Evolutionary conservation across 92 coral and sea anemone species (phyloP).

Genomic region (Porites lobata): DNA sequence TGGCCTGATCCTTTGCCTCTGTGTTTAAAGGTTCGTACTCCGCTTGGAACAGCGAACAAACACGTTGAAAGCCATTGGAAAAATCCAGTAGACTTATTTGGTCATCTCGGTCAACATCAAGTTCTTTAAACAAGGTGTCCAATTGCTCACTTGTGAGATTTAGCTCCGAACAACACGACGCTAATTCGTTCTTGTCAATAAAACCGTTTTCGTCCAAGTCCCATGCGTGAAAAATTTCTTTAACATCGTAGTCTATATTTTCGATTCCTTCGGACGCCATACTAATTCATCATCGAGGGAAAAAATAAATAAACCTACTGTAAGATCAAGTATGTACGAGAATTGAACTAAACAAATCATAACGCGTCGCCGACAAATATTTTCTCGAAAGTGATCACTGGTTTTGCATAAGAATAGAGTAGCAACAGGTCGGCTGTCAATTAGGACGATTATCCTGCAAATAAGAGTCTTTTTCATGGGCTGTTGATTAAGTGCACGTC

Average conservation of each 20-base stretch:
- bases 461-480: background rate
- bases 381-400: constrained; percentile 6
- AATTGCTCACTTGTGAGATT: constrained; percentile 73
- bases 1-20: constrained; percentile 52
- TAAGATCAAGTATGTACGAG: background rate
- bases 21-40: constrained; percentile 57
- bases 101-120: constrained; percentile 93
- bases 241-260: constrained; percentile 55
- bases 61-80: constrained; percentile 79
- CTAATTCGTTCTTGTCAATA: constrained; percentile 83
- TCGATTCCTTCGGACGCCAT: constrained; percentile 45
- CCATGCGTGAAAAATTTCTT: constrained; percentile 81
- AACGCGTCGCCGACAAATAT: constrained; percentile 31
- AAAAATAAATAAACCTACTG: background rate
- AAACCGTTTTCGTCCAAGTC: constrained; percentile 83
- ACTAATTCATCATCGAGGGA: constrained; percentile 19
- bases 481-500: background rate
- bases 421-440: constrained; percentile 65
- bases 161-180: constrained; percentile 85
- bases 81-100: constrained; percentile 89
- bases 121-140: constrained; percentile 74
- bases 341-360: constrained; percentile 4
- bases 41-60: constrained; percentile 72
- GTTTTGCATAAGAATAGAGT: constrained; percentile 62
- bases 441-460: constrained; percentile 18